These are phyloP conservation scores for Herpailurus yagouaroundi DNA, from an alignment of 2,113 vertebrate species.

Conservation along the genomic window DNA sequence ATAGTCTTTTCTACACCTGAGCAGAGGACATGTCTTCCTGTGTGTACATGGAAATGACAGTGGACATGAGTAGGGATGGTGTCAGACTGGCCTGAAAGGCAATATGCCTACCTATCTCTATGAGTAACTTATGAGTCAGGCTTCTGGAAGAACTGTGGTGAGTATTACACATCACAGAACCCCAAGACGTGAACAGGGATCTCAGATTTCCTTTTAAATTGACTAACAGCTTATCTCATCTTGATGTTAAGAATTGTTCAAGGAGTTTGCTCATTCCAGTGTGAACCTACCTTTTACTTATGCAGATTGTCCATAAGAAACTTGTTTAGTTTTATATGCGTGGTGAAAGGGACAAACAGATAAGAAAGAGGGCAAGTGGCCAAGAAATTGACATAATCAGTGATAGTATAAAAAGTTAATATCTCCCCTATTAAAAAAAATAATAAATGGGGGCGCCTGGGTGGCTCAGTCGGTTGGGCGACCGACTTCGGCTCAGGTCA, in stretches of 20 bases:
- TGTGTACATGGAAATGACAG: not conserved
- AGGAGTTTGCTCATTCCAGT: not conserved
- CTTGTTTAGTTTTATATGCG: not conserved
- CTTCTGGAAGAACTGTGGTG: not conserved
- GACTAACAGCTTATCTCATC: constrained; percentile 8
- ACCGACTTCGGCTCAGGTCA: no score
- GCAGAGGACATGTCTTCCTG: not conserved
- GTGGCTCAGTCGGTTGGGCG: no score
- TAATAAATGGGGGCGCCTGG: no score
- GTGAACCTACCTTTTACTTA: not conserved
- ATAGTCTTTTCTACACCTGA: not conserved
- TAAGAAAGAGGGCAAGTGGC: not conserved
- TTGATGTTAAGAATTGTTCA: not conserved
- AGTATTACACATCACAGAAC: not conserved
- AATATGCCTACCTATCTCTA: not conserved
- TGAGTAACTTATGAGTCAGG: constrained; percentile 14
- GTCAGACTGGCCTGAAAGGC: not conserved
- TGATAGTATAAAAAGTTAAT: not conserved
- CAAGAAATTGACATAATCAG: not conserved
- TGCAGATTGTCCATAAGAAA: not conserved
- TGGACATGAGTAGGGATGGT: not conserved
- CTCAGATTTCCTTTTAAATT: constrained; percentile 19
- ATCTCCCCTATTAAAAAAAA: not conserved
- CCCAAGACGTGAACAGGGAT: not conserved
- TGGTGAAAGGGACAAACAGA: not conserved